Base-by-base conservation (phyloP, 2,113 vertebrate genomes). In the Pluvianellus socialis region DNA sequence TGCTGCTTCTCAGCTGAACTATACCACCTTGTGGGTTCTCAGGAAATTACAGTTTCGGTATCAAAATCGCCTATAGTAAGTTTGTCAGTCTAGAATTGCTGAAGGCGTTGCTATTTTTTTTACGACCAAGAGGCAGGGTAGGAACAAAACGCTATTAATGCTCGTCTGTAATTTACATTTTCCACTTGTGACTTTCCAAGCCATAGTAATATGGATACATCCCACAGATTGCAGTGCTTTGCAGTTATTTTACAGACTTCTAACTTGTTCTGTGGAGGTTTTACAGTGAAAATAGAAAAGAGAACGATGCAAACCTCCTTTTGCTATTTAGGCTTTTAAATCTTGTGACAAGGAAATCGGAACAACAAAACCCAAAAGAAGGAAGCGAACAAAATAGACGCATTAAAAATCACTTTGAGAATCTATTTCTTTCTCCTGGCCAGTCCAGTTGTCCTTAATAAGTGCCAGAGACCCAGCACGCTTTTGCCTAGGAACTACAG, bases 11-110 rank as follows among this genome's bases (percentile, higher is more conserved):
- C 72, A 89, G 94, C 82, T 95, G 66, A 90, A 97, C 45, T 85
- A 23, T 89, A 47, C 95, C 95, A 95, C 47, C 97, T 97, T 83
- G 95, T 97, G 97, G 95, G 33, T 7, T 77, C 55, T 13, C 50
- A 85, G 79, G 70, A 95, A 94, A 96, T 82, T 79, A 66, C 96
- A 96, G 44, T 47, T 90, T 56, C 47, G 42, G 13, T 8, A 53
- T 58, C 22, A 45, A 62, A 62, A 66, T 12, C 1, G 2, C 10
- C 63, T 53, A 53, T 3, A 47, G 1, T 35, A 59, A 27, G 1
- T 23, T n/a, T 72, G 14, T 61, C 42, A 22, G 26, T 6, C 47
- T 55, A 33, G 86, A 84, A 71, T 3, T 79, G 17, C 20, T 44
- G 26, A 42, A 50, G 70, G 11, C 12, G 6, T 10, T 44, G 50